Evolutionary conservation across 2,113 vertebrate species (phyloP).

Genomic region (Python bivittatus): DNA sequence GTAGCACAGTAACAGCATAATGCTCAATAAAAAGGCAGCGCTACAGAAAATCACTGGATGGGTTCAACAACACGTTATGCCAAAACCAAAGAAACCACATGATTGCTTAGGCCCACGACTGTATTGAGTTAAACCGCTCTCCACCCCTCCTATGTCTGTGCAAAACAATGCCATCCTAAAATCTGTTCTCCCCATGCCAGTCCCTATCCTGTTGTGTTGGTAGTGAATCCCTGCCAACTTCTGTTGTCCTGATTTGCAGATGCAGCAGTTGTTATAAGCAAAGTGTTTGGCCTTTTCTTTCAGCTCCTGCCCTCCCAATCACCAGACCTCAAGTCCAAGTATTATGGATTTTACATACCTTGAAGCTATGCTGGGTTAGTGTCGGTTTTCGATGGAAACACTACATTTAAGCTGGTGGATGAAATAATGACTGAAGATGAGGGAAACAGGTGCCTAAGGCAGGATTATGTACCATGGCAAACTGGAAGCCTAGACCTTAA

Average conservation of each 20-base stretch:
- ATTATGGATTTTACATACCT: not conserved
- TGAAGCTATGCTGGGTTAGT: not conserved
- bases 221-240: not conserved
- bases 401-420: not conserved
- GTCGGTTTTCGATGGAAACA: not conserved
- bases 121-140: not conserved
- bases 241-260: not conserved
- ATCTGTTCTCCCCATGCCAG: not conserved
- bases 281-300: not conserved
- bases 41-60: not conserved
- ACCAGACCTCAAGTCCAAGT: not conserved
- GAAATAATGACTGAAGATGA: not conserved
- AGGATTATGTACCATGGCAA: not conserved
- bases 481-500: not conserved
- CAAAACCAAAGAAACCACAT: not conserved
- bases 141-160: not conserved
- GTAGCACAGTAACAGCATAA: not conserved
- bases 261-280: not conserved
- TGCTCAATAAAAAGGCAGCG: not conserved
- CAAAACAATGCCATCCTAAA: not conserved
- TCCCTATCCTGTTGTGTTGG: not conserved
- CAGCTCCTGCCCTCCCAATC: not conserved
- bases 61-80: not conserved
- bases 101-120: not conserved
- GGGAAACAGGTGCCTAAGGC: not conserved